Conservation (phyloP, 2,113 vertebrate species). For the Raja brachyura region DNA sequence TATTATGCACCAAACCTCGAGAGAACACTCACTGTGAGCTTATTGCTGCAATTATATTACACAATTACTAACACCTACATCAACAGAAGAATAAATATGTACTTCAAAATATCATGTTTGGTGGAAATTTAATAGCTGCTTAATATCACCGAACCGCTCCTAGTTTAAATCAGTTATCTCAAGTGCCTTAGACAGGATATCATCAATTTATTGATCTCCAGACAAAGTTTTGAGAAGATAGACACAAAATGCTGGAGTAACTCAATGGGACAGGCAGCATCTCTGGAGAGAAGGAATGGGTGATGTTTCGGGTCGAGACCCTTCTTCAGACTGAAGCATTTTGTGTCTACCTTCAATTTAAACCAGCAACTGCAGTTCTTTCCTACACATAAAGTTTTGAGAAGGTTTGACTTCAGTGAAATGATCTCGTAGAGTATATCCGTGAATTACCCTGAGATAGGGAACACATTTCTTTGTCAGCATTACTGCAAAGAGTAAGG, state of each 20-base stretch:
- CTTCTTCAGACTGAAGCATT: no score
- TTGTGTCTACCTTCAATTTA: no score
- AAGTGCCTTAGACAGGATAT: not conserved
- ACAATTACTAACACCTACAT: slow-evolving; percentile 54
- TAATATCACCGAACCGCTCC: not conserved
- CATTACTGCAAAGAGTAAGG: not conserved
- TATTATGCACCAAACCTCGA: slow-evolving; percentile 60
- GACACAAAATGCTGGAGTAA: no score
- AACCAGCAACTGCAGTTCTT: no score
- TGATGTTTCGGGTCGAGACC: no score
- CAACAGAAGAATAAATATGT: slow-evolving; percentile 1
- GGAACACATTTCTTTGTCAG: not conserved
- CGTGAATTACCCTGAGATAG: not conserved
- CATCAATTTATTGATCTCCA: not conserved
- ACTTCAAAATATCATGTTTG: slow-evolving; percentile 21
- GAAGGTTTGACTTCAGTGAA: not conserved
- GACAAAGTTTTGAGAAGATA: not conserved
- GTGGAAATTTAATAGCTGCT: not conserved
- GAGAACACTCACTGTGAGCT: slow-evolving; percentile 64
- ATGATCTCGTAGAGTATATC: not conserved
- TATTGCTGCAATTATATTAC: slow-evolving; percentile 67
- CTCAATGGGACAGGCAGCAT: no score
- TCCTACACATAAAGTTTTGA: not conserved
- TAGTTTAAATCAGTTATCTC: slow-evolving; percentile 1
- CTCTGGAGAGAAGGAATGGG: no score